Conservation (phyloP, 2,888 invertebrate species). For the Petrolisthes manimaculis region DNA sequence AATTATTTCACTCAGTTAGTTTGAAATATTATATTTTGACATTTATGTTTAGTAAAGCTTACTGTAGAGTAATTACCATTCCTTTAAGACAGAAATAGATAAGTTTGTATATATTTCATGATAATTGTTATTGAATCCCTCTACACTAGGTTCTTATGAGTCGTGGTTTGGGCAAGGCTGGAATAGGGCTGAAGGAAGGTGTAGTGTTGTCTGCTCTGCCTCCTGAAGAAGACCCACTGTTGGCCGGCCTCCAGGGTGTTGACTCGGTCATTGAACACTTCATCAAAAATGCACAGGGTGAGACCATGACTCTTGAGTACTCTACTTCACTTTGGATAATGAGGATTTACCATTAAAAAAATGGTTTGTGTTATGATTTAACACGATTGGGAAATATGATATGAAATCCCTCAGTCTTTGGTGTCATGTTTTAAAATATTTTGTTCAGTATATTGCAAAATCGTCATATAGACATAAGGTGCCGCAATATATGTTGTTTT, state of each 20-base stretch:
- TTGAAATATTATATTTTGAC: too few relatives aligned
- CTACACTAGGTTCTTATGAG: conserved; percentile 30
- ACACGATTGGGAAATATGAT: too few relatives aligned
- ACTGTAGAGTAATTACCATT: too few relatives aligned
- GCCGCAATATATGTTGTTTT: neutral
- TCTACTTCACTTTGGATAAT: neutral
- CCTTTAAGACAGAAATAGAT: too few relatives aligned
- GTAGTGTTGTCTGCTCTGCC: conserved; percentile 24
- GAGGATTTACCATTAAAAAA: neutral
- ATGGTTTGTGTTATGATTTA: too few relatives aligned
- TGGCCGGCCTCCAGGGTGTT: conserved; percentile 56
- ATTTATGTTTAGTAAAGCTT: too few relatives aligned
- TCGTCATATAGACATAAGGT: neutral
- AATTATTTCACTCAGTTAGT: neutral
- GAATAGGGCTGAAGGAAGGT: conserved; percentile 28
- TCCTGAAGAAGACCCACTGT: conserved; percentile 57
- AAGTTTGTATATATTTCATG: neutral
- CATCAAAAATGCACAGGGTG: conserved; percentile 62
- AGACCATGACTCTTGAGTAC: conserved; percentile 8
- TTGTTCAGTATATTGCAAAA: too few relatives aligned
- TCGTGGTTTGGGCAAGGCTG: conserved; percentile 16
- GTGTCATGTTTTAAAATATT: too few relatives aligned
- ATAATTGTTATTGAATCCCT: neutral
- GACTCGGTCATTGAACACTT: conserved; percentile 64
- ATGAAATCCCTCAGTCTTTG: too few relatives aligned